Evolutionary conservation across 2,888 invertebrate species (phyloP), one percentile per base, ranked within the genome.

Genomic region (Exocentrus adspersus): DNA sequence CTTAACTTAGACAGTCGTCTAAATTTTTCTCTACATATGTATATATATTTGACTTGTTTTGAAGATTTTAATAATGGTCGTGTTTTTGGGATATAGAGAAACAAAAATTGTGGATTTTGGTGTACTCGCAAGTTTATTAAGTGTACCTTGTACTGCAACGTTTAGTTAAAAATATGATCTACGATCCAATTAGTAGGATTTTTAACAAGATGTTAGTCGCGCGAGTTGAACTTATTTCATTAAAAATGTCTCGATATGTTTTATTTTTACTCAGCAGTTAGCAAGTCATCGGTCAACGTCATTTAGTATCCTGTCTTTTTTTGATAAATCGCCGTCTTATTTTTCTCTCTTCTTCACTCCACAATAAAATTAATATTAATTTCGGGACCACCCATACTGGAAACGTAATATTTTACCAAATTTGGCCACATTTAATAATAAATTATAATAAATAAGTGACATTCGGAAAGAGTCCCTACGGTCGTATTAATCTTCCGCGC

Each of bases 351-450:
- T 19, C 46, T 16, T 21, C 20, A 50, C 41, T 41, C 56, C 61
- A 51, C 43, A 57, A 41, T 45, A 48, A 56, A 56, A 62, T 62
- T 32, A 62, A 62, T 57, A 62, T 62, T 57, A 57, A 62, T 60
- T 60, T 51, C 43, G 7, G 20, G 16, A 19, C 41, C 37, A 51
- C 28, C 41, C 24, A 51, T 43, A 51, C 19, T 17, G 32, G 51
- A 51, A 37, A 19, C 30, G 51, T 51, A 51, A 51, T 51, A 51
- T 37, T 51, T 51, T 51, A 51, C 30, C 37, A 20, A 37, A 37
- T 51, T 51, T 20, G 19, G 32, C 14, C 20, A 51, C 51, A 32
- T 37, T 37, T 53, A 42, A 16, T 53, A 53, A 37, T 53, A 53
- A 41, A 53, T 41, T 53, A 53, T 53, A 53, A 21, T 20, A 14